Conservation (phyloP, 2,888 invertebrate species). For the Thumatha senex region DNA sequence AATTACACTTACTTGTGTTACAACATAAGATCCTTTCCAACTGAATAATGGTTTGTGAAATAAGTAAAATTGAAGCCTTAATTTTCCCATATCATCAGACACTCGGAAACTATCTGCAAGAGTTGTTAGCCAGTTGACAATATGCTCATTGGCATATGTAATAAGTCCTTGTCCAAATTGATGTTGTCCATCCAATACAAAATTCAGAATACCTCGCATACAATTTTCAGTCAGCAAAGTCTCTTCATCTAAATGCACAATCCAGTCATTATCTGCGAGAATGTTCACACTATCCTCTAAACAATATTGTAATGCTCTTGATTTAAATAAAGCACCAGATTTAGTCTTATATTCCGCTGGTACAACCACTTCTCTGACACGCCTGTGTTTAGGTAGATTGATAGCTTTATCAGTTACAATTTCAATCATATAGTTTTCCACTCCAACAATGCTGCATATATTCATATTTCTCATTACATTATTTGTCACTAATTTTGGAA, state of each 20-base stretch:
- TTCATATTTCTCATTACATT: slow-evolving; percentile 95
- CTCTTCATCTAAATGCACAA: slow-evolving; percentile 99
- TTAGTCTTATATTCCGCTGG: slow-evolving; percentile 94
- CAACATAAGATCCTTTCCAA: slow-evolving; percentile 99
- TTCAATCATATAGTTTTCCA: slow-evolving; percentile 98
- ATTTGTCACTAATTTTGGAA: slow-evolving; percentile 93
- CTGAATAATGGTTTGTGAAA: slow-evolving; percentile 98
- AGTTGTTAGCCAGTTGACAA: slow-evolving; percentile 98
- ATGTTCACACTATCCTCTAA: slow-evolving; percentile 94
- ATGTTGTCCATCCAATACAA: slow-evolving; percentile 96
- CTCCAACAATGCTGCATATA: slow-evolving; percentile 93
- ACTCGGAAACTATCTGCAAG: slow-evolving; percentile 97
- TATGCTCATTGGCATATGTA: slow-evolving; percentile 97
- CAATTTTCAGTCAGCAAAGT: slow-evolving; percentile 96
- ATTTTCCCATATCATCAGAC: slow-evolving; percentile 98
- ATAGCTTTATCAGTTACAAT: slow-evolving; percentile 96
- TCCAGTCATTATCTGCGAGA: slow-evolving; percentile 95
- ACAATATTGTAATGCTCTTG: slow-evolving; percentile 97
- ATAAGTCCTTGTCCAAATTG: slow-evolving; percentile 98
- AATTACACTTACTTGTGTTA: slow-evolving; percentile 89
- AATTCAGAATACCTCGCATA: slow-evolving; percentile 95
- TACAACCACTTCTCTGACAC: slow-evolving; percentile 94
- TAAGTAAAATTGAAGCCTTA: slow-evolving; percentile 94
- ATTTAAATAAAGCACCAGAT: slow-evolving; percentile 96
- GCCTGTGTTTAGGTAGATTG: slow-evolving; percentile 89